Evolutionary conservation across 2,888 invertebrate species (phyloP).

Genomic region (Resseliella maxima): DNA sequence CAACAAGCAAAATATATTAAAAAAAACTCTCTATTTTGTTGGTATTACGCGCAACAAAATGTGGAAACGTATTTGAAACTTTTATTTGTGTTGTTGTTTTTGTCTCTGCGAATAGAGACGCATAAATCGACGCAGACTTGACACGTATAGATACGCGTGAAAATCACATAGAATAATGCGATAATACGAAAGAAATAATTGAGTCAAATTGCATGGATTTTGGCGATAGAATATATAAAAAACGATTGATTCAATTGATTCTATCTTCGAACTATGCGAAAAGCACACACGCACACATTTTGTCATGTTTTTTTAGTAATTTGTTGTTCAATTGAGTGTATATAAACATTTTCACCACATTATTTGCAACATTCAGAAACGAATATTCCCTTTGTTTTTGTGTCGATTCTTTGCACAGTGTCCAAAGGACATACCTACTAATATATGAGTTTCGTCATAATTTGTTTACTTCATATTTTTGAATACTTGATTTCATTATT

Average conservation of each 20-base stretch:
- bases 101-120: not conserved
- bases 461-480: not conserved
- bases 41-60: not conserved
- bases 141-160: constrained; percentile 16
- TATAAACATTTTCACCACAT: no score
- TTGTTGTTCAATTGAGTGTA: no score
- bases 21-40: not conserved
- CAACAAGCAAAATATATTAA: not conserved
- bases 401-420: not conserved
- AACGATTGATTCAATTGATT: not conserved
- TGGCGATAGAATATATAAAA: not conserved
- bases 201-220: not conserved
- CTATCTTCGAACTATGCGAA: not conserved
- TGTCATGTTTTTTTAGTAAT: no score
- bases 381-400: not conserved
- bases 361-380: no score
- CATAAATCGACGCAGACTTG: not conserved
- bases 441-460: not conserved
- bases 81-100: not conserved
- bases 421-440: not conserved
- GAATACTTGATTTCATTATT: no score
- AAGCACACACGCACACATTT: not conserved
- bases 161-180: not conserved
- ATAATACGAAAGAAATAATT: not conserved
- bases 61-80: not conserved